Percentiles rank a stretch among this genome's conserved stretches.
Conservation (phyloP, 2,113 vertebrate genomes). For the Entosphenus tridentatus region DNA sequence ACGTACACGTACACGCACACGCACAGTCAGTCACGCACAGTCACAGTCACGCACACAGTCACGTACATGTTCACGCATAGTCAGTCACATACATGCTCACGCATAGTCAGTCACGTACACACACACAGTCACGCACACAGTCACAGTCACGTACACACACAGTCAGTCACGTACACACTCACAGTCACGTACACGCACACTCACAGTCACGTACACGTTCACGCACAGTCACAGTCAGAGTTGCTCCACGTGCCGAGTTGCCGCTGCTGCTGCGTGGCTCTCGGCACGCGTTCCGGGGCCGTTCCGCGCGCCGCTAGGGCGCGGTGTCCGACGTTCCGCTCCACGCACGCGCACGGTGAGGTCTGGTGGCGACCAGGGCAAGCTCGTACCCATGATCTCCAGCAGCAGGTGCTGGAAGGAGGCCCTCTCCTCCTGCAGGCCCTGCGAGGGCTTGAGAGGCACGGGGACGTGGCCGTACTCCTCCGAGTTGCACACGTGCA, state of each 20-base stretch:
- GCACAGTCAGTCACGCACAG: background rate
- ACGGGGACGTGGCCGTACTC: conserved; percentile 65
- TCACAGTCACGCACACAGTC: background rate
- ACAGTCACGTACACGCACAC: background rate
- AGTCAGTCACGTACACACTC: background rate
- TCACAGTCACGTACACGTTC: background rate
- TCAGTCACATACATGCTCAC: background rate
- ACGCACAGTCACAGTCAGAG: background rate
- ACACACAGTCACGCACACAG: too few species aligned
- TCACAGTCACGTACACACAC: too few species aligned
- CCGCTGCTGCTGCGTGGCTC: too few species aligned
- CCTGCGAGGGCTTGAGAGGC: conserved; percentile 47
- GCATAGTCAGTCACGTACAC: too few species aligned
- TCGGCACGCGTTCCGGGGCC: too few species aligned
- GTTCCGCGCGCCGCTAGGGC: too few species aligned
- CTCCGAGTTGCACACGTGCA: conserved; percentile 55
- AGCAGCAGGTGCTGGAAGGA: conserved; percentile 68
- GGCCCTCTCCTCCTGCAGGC: conserved; percentile 43
- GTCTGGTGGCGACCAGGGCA: background rate
- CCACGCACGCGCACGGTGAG: too few species aligned
- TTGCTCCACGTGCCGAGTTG: too few species aligned
- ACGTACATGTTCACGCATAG: too few species aligned
- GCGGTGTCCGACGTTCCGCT: too few species aligned
- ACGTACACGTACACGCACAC: too few species aligned
- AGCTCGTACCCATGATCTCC: conserved; percentile 51